Percentiles rank a stretch among this genome's conserved stretches.
Conservation (phyloP, 2,797 vertebrate genomes). For the Gymnothorax javanicus region DNA sequence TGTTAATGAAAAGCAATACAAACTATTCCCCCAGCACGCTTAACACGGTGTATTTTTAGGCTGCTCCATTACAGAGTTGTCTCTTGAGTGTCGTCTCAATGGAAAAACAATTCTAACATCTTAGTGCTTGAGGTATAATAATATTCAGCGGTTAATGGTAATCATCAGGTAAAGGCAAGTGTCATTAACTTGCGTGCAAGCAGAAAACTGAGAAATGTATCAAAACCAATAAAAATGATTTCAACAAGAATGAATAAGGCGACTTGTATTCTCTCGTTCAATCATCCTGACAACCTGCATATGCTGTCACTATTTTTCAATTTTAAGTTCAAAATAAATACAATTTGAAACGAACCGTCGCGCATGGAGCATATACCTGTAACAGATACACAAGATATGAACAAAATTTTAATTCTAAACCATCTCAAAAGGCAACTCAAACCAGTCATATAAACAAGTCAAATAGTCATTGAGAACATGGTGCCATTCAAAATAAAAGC, state of each 20-base stretch:
- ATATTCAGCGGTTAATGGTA: not conserved
- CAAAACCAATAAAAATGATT: not conserved
- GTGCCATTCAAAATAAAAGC: not conserved
- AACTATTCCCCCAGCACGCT: not conserved
- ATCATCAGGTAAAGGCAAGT: not conserved
- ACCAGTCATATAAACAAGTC: not conserved
- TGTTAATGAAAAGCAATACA: conserved; percentile 5
- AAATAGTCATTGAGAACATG: not conserved
- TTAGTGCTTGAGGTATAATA: not conserved
- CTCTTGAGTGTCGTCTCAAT: not conserved
- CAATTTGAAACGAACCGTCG: too few relatives aligned
- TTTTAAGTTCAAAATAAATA: too few relatives aligned
- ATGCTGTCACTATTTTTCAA: too few relatives aligned
- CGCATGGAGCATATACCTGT: not conserved
- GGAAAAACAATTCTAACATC: not conserved
- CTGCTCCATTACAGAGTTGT: not conserved
- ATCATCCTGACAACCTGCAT: too few relatives aligned
- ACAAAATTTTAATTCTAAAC: not conserved
- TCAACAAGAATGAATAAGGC: not conserved
- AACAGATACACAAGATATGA: not conserved
- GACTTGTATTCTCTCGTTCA: not conserved
- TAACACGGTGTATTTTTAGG: not conserved
- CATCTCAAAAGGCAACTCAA: not conserved
- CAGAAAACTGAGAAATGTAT: not conserved
- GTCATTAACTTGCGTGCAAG: not conserved